Conservation (phyloP, 2,797 vertebrate genomes). For the Sebastes paucispinis region DNA sequence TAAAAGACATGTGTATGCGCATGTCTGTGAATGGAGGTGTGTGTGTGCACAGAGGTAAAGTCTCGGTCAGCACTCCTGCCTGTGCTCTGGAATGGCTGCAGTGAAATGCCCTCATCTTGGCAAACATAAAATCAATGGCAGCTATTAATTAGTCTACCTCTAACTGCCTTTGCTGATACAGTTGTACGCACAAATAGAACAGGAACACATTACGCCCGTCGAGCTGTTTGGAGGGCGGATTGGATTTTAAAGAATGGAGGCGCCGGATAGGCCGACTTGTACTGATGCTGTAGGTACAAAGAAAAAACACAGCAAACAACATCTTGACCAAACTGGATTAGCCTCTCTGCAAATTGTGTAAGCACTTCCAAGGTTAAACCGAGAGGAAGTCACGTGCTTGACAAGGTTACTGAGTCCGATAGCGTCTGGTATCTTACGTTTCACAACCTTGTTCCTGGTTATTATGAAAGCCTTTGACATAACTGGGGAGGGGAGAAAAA, state of each 20-base stretch:
- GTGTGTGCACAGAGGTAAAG: constrained; percentile 16
- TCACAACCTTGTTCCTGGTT: constrained; percentile 21
- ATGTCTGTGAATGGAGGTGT: background rate
- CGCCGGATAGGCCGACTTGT: background rate
- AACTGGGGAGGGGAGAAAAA: background rate
- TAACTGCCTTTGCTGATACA: constrained; percentile 52
- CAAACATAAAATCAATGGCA: constrained; percentile 72
- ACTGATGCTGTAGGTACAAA: background rate
- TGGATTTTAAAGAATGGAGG: constrained; percentile 1
- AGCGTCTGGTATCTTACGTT: constrained; percentile 17
- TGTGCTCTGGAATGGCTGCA: constrained; percentile 25
- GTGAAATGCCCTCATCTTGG: constrained; percentile 57
- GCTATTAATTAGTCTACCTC: constrained; percentile 71
- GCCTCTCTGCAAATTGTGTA: background rate
- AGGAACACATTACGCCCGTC: constrained; percentile 1
- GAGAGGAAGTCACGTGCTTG: constrained; percentile 8
- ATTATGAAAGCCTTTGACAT: constrained; percentile 6
- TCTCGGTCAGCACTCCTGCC: constrained; percentile 62
- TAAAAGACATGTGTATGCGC: background rate
- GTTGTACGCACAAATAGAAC: constrained; percentile 45
- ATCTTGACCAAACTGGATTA: background rate
- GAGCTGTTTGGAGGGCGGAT: background rate
- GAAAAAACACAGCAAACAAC: background rate
- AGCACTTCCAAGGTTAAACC: constrained; percentile 13
- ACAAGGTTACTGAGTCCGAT: constrained; percentile 9